Base-by-base conservation (phyloP, 1,140 invertebrate genomes). In the Littorina saxatilis region DNA sequence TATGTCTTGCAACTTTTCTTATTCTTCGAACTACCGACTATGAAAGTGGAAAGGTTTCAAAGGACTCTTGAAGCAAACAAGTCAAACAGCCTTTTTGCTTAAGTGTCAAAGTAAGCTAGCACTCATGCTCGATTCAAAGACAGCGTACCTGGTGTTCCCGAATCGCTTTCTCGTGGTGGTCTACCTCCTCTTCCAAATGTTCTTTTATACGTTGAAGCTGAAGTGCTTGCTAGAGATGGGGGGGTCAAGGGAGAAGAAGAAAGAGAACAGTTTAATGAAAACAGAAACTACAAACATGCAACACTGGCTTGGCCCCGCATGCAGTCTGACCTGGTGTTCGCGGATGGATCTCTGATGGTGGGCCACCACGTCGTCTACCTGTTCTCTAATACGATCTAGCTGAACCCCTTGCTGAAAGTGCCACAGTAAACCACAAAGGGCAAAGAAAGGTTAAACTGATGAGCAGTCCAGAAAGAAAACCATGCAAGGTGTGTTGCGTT, bases 141-240 rank as follows among this genome's bases (percentile, higher is more conserved):
- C 37, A 39, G 29, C 37, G 27, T 80, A 80, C 79, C 79, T 80
- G 15, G 27, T 80, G 79, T 13, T 80, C 66, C 7, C 70, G 68
- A 74, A 80, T 80, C 32, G 79, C 27, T 43, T 58, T 37, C 35
- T 58, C 50, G 70, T 80, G 79, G 37, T 80, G 66, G 0, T 73
- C 68, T 39, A 80, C 52, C 70, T 80, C 79, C 52, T 80, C 79
- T 58, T 55, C 50, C 50, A 80, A 43, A 58, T 80, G 79, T 55
- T 80, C 79, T 37, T 61, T 80, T 43, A 80, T 35, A 35, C 37
- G 40, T 35, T 40, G 47, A 23, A 80, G 52, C 79, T 80, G 79
- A n/a, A 73, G 9, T 2, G 47, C 79, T 58, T 55, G n/a, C 79
- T 80, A 29, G 55, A 78, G 29, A n/a, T n/a, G n/a, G 43, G 2